Evolutionary conservation across 2,113 vertebrate genomes (phyloP), one percentile per base, ranked within the genome.

Genomic region (Paramormyrops kingsleyae): DNA sequence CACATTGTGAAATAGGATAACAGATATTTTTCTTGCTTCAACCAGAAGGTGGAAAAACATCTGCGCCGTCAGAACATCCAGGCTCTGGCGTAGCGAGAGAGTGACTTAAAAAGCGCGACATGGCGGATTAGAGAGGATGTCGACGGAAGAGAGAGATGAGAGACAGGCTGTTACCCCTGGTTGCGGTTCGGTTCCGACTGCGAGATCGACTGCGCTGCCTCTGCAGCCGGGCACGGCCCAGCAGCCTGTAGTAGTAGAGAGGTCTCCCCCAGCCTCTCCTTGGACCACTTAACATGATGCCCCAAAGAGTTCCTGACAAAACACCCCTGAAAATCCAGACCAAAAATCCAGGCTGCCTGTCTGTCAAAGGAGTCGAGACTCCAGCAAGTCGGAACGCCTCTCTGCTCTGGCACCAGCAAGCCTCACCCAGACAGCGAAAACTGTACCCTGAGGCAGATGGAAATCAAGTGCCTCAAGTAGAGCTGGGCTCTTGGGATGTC

Each of bases 171-270:
- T 88, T 90, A 90, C 90, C 90, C 87, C 74, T 83, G 87, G 31
- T 88, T 24, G 35, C 42, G 13, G 52, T 53, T 84, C 80, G 50
- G 80, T 83, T 89, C 44, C 89, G 50, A n/a, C 42, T 62, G 52
- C 89, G 95, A 88, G 97, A 97, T 90, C 96, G 89, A 94, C 96
- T 97, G 13, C 95, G 95, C 92, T 96, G 96, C 92, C 96, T 94
- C 95, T 96, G 97, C 46, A 97, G 95, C 90, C 96, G 95, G 44
- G 96, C 95, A 91, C 96, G 95, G 93, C 96, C 94, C 89, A 97
- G 94, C 91, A 97, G 95, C 92, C 97, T 95, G 88, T 97, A 96
- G 94, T 96, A 97, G 95, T 97, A 97, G 4, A 95, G 96, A 13
- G 95, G 95, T 94, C 96, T 95, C 93, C 95, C 95, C 88, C 94